These are phyloP conservation scores for Aplysina aerophoba DNA, from an alignment of 37 sponge, comb jelly and placozoan genomes.

Conservation along the genomic window DNA sequence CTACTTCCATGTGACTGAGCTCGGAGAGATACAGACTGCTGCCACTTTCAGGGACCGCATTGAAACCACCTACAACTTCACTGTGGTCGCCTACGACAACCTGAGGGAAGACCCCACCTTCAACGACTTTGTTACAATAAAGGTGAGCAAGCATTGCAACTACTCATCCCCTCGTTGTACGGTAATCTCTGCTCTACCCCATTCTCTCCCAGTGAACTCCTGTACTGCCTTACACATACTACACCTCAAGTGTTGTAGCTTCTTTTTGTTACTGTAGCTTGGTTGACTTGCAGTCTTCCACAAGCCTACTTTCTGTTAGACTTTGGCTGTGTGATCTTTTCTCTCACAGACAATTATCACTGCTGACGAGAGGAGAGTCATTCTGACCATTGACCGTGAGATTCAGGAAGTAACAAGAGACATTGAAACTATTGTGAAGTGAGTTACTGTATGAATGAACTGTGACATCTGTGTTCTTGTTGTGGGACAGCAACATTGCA, in stretches of 20 bases:
- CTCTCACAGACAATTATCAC: neutral
- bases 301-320: no score
- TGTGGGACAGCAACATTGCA: neutral
- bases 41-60: conserved; percentile 22
- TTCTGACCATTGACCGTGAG: neutral
- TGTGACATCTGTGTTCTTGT: neutral
- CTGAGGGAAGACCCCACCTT: neutral
- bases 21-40: neutral
- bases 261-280: no score
- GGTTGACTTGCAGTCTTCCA: no score
- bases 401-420: neutral
- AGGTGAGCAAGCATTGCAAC: neutral
- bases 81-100: conserved; percentile 28
- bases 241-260: no score
- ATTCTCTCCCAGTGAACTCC: no score
- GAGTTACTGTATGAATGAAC: neutral
- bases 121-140: conserved; percentile 7
- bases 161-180: no score
- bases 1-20: conserved; percentile 1
- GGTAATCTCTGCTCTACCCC: no score
- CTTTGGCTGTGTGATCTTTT: neutral
- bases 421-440: conserved; percentile 14
- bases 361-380: conserved; percentile 6
- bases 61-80: conserved; percentile 13
- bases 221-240: no score